phyloP scores from a whole-genome alignment of 2,888 invertebrate genomes.

The Drosophila lutescens region DNA sequence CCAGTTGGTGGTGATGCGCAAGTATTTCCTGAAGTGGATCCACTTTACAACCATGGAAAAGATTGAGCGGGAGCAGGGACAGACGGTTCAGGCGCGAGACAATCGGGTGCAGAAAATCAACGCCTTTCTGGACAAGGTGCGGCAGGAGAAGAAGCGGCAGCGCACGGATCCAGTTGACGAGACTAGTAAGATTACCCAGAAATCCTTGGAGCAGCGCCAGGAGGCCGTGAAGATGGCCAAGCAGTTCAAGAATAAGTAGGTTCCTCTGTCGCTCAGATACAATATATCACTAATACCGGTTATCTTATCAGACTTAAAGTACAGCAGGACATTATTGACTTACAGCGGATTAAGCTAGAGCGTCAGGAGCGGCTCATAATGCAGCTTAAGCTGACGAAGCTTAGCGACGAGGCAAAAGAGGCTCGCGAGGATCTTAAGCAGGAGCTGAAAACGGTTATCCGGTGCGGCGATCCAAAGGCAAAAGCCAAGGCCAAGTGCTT shows the following conservation, averaged over 20 bases:
- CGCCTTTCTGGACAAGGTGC: slow-evolving; percentile 82
- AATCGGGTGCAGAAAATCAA: slow-evolving; percentile 82
- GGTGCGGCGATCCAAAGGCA: slow-evolving; percentile 86
- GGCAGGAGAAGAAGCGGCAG: slow-evolving; percentile 77
- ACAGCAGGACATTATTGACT: slow-evolving; percentile 90
- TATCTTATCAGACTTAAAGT: slow-evolving; percentile 86
- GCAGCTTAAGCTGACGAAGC: slow-evolving; percentile 89
- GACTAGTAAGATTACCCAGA: slow-evolving; percentile 44
- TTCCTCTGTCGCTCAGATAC: background rate
- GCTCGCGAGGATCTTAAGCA: slow-evolving; percentile 87
- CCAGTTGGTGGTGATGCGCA: slow-evolving; percentile 64
- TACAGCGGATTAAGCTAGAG: slow-evolving; percentile 89
- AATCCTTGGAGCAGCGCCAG: slow-evolving; percentile 63
- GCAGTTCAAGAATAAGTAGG: slow-evolving; percentile 83
- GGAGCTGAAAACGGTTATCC: slow-evolving; percentile 86
- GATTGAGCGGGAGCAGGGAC: slow-evolving; percentile 79
- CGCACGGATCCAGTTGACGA: slow-evolving; percentile 24
- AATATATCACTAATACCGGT: too few relatives aligned
- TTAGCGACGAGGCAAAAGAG: slow-evolving; percentile 87
- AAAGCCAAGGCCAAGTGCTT: slow-evolving; percentile 85
- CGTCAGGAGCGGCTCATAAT: slow-evolving; percentile 90
- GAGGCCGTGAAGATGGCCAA: slow-evolving; percentile 76
- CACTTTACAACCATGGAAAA: slow-evolving; percentile 83
- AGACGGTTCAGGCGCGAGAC: slow-evolving; percentile 52
- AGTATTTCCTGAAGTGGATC: slow-evolving; percentile 83